Conservation (phyloP, 2,113 vertebrate genomes). For the Ictalurus furcatus region DNA sequence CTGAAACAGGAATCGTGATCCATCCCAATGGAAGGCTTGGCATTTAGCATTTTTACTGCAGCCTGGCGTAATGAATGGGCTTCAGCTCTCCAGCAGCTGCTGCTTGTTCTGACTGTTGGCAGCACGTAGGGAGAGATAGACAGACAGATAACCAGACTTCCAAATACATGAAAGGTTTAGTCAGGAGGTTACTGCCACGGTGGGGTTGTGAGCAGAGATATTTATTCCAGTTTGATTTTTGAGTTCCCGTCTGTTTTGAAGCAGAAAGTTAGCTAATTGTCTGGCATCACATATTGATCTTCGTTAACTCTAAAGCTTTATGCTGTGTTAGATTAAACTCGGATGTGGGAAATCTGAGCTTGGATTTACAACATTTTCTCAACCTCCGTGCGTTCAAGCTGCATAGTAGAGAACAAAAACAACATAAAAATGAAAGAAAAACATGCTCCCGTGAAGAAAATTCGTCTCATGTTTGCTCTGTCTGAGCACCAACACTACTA, state of each 20-base stretch:
- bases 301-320: not conserved
- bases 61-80: not conserved
- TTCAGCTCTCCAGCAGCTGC: slow-evolving; percentile 41
- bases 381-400: no score
- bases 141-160: slow-evolving; percentile 2
- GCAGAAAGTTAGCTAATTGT: not conserved
- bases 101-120: slow-evolving; percentile 11
- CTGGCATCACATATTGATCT: not conserved
- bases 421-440: no score
- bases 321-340: not conserved
- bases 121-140: not conserved
- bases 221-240: not conserved
- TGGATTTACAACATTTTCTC: no score
- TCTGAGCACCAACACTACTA: no score
- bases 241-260: not conserved
- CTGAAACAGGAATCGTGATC: slow-evolving; percentile 6
- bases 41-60: slow-evolving; percentile 18
- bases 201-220: not conserved
- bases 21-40: slow-evolving; percentile 19
- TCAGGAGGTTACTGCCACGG: not conserved
- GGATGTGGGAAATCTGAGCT: no score
- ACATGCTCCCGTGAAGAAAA: no score
- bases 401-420: no score
- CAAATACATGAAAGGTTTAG: slow-evolving; percentile 16
- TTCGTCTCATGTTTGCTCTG: no score